Base-by-base conservation (phyloP, 2,113 vertebrate species). In the Xerus inauris region DNA sequence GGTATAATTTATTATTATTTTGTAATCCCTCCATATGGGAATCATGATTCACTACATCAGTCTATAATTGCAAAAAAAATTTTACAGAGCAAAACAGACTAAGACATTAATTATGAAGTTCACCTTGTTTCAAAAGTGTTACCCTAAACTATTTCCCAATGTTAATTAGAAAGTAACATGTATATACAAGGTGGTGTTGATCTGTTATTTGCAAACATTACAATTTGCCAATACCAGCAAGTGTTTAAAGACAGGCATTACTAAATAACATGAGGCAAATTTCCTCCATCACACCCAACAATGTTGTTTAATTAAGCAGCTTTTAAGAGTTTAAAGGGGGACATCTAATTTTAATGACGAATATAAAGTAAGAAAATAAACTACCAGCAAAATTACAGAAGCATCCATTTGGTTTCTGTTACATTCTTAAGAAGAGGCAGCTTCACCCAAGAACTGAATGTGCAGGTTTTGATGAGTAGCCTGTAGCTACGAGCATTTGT, bases 181-280 rank as follows among this genome's bases (percentile, higher is more conserved):
- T 87, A 87, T 20, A 42, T 79, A 77, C 8, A 95, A 98, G 97
- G 91, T 84, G 91, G 38, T 80, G 91, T 95, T 97, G 79, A 97
- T 97, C 97, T 89, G 75, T 94, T 98, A 96, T 97, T 95, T 97
- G 71, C 96, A 98, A 98, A 97, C 77, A 40, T 32, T 94, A 76
- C 49, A 92, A 87, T 91, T 94, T 98, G 97, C 95, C 97, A 97
- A 92, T 59, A 79, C 30, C 51, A 97, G 82, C 97, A 98, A 97
- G 94, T 97, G 95, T 85, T 97, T 96, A 97, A 95, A 98, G 97
- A 98, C 38, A 97, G 96, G 17, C 20, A 49, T 90, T 93, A 89
- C 65, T 94, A 47, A 22, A 69, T 1, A 65, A 81, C 7, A 83
- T 24, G n/a, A 93, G 19, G 28, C 54, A 69, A 86, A 95, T 80